Percentiles rank a stretch among this genome's conserved stretches.
phyloP scores from a whole-genome alignment of 2,113 vertebrate genomes.

The Eurypyga helias region DNA sequence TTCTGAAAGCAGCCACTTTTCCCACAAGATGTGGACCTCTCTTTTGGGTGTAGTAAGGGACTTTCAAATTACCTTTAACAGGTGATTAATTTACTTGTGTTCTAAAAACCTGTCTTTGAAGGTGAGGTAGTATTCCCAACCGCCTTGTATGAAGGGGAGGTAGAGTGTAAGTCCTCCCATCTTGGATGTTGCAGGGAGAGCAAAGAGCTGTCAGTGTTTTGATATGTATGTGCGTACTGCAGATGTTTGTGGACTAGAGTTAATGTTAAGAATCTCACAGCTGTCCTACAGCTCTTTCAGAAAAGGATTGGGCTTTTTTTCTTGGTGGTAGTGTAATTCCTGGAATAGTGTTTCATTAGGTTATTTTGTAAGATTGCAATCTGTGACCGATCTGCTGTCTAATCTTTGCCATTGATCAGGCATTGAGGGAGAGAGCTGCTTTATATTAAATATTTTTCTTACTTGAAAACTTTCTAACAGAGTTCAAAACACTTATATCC shows the following conservation, averaged over 20 bases:
- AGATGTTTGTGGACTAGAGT: not conserved
- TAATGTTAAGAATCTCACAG: not conserved
- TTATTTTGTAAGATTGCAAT: not conserved
- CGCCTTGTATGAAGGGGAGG: not conserved
- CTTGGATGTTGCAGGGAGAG: not conserved
- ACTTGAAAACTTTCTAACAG: not conserved
- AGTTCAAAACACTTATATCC: not conserved
- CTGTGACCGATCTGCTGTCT: not conserved
- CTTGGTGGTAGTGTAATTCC: not conserved
- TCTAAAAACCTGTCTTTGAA: not conserved
- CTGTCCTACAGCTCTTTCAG: not conserved
- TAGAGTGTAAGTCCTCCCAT: not conserved
- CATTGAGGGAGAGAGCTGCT: not conserved
- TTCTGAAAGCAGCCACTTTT: not conserved
- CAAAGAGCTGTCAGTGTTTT: not conserved
- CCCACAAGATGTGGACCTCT: not conserved
- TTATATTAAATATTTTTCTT: not conserved
- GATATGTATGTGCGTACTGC: not conserved
- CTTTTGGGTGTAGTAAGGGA: not conserved
- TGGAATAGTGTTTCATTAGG: not conserved
- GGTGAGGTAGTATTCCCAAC: not conserved
- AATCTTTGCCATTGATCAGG: not conserved
- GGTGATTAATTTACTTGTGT: not conserved
- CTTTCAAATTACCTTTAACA: not conserved
- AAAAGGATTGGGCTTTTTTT: not conserved